Base-by-base conservation (phyloP, 2,797 vertebrate species). In the Dicrostonyx torquatus region DNA sequence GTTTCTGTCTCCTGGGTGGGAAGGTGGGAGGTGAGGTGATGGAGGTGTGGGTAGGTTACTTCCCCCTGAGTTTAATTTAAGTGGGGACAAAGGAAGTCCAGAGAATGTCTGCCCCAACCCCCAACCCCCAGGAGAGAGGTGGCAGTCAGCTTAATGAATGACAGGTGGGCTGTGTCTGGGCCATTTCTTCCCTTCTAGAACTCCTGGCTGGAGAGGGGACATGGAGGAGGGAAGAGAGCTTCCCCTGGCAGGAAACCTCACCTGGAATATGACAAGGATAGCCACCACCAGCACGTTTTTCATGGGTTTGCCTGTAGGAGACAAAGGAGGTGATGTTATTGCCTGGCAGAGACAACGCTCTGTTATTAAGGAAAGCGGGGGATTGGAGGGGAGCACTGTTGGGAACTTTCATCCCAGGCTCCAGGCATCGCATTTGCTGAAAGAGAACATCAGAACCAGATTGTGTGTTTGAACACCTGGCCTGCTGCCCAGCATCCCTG, bases 181-280 rank as follows among this genome's bases (percentile, higher is more conserved):
- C 14, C 40, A 48, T 43, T 22, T 17, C 11, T 48, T 86, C 45
- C 48, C 48, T 90, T 87, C 58, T 15, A 15, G 76, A 15, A 45
- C 22, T 50, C 34, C 12, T 13, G 55, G 50, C 73, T 75, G 12
- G 73, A 68, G 70, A 7, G 6, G 17, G 40, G 83, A 2, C 5
- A 2, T 26, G 29, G n/a, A 37, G 37, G 14, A 34, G n/a, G 86
- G 66, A 58, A 45, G 12, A 17, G 70, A n/a, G 58, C 48, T 17
- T 45, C 62, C n/a, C 62, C 12, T 45, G 82, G 83, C 26, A 12
- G 72, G 40, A 86, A 45, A 37, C 78, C 98, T 98, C 96, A 98
- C 98, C 98, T 98, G 98, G 97, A 98, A 97, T 80, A 98, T 0
- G 0, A 98, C 87, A 0, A 95, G 97, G 73, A 98, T 96, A 86